Evolutionary conservation across 2,113 vertebrate genomes (phyloP).

Genomic region (Fulica atra): DNA sequence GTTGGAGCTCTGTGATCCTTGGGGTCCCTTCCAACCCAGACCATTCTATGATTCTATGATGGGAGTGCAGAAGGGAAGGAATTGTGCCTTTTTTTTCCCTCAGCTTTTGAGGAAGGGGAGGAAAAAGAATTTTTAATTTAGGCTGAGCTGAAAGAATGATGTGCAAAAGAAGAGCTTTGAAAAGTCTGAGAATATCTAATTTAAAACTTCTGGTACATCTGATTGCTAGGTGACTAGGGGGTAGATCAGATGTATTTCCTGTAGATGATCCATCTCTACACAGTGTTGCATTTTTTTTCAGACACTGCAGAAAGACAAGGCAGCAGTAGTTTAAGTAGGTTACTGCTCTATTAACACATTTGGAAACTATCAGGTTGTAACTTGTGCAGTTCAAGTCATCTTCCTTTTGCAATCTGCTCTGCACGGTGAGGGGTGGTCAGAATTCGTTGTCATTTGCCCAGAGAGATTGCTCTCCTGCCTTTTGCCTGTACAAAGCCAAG

Average conservation of each 20-base stretch:
- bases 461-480: background rate
- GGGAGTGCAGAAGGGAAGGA: background rate
- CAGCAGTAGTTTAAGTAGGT: constrained; percentile 42
- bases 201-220: background rate
- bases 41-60: too few relatives aligned
- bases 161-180: background rate
- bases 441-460: background rate
- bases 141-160: background rate
- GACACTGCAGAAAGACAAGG: background rate
- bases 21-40: too few relatives aligned
- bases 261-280: background rate
- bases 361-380: constrained; percentile 22
- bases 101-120: background rate
- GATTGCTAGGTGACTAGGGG: background rate
- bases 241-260: background rate
- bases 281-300: background rate
- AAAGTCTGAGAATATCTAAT: background rate
- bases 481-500: background rate
- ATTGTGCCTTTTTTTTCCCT: background rate
- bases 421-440: background rate
- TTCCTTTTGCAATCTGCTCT: background rate
- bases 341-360: constrained; percentile 51
- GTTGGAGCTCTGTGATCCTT: too few relatives aligned
- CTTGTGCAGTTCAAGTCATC: constrained; percentile 42
- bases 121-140: background rate